Percentiles rank a stretch among this genome's conserved stretches.
These are phyloP conservation scores for Hoplodrina ambigua DNA, from an alignment of 2,888 invertebrate species.

Conservation along the genomic window DNA sequence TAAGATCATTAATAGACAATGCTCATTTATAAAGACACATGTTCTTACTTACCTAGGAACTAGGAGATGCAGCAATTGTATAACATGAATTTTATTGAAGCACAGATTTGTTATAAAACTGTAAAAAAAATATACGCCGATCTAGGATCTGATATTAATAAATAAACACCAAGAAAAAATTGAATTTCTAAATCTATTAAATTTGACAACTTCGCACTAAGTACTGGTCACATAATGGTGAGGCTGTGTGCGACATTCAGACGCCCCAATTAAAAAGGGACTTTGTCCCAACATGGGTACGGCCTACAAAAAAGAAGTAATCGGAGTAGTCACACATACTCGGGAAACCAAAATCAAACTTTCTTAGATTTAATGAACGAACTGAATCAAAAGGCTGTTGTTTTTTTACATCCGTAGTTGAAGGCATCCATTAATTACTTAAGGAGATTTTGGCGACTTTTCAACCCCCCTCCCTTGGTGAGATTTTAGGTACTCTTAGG, in stretches of 20 bases:
- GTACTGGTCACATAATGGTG: too few species aligned
- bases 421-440: too few species aligned
- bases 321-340: too few species aligned
- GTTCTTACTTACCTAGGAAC: constrained; percentile 39
- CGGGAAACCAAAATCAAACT: background rate
- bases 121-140: background rate
- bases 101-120: background rate
- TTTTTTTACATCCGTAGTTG: too few species aligned
- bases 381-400: too few species aligned
- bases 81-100: background rate
- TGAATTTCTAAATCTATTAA: background rate
- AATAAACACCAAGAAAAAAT: background rate
- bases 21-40: constrained; percentile 57
- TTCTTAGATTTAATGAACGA: too few species aligned
- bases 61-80: constrained; percentile 45
- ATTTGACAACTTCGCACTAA: background rate
- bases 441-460: too few species aligned
- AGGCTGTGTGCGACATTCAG: too few species aligned
- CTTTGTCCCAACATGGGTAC: too few species aligned
- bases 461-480: too few species aligned
- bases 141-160: background rate
- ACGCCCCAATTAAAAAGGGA: background rate
- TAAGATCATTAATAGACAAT: constrained; percentile 38
- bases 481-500: too few species aligned
- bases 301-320: too few species aligned